Evolutionary conservation across 2,888 invertebrate genomes (phyloP).

Genomic region (Plebejus melissa): DNA sequence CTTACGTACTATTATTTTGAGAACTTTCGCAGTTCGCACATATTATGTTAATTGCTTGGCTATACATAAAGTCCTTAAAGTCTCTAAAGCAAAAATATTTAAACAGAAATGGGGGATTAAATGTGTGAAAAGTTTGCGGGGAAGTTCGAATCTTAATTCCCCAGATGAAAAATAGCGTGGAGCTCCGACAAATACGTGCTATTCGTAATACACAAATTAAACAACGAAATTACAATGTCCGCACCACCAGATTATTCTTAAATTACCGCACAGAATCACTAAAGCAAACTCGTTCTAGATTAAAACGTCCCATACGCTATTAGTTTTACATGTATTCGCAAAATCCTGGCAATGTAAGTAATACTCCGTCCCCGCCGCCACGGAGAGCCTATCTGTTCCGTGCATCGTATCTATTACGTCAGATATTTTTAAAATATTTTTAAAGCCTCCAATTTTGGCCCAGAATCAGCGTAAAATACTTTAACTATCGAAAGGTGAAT

Average conservation of each 20-base stretch:
- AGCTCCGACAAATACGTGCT: not conserved
- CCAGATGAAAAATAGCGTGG: not conserved
- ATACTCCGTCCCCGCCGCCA: not conserved
- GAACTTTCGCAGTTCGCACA: not conserved
- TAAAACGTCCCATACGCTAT: conserved; percentile 18
- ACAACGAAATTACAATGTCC: conserved; percentile 11
- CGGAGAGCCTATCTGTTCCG: not conserved
- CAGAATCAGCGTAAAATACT: conserved; percentile 40
- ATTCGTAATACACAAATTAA: conserved; percentile 11
- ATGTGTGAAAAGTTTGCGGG: not conserved
- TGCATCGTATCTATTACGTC: conserved; percentile 23
- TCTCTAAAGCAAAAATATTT: not conserved
- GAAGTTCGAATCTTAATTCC: conserved; percentile 1
- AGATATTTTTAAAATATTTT: conserved; percentile 25
- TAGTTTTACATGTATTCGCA: conserved; percentile 19
- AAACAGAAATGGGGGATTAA: not conserved
- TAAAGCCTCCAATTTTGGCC: conserved; percentile 34
- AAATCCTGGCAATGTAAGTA: not conserved
- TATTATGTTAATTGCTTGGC: not conserved
- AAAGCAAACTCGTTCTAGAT: conserved; percentile 17
- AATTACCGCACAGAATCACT: conserved; percentile 13
- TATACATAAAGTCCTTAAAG: not conserved
- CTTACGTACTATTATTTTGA: not conserved
- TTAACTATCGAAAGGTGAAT: conserved; percentile 44
- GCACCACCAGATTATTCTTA: conserved; percentile 24